Conservation (phyloP, 1,140 invertebrate genomes). For the Gerris buenoi region DNA sequence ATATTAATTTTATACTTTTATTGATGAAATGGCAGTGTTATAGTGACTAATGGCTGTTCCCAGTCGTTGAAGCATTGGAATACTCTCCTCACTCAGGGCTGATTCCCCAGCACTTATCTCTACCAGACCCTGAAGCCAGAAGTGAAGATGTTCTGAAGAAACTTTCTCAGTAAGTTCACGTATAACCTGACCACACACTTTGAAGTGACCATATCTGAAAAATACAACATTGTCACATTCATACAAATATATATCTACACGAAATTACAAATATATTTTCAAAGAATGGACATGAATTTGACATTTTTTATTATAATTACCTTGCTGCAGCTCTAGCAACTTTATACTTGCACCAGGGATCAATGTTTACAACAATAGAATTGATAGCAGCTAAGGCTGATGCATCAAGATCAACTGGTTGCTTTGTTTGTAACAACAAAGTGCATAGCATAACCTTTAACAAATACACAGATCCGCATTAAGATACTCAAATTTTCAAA, state of each 20-base stretch:
- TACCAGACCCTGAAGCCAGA: conserved; percentile 69
- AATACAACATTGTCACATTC: too few relatives aligned
- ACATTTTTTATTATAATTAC: too few relatives aligned
- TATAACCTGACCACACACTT: conserved; percentile 50
- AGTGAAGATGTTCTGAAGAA: conserved; percentile 76
- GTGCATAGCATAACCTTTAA: conserved; percentile 55
- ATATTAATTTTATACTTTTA: conserved; percentile 56
- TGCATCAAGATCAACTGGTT: conserved; percentile 39
- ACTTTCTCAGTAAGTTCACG: conserved; percentile 52
- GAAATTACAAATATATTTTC: too few relatives aligned
- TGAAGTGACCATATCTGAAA: conserved; percentile 72
- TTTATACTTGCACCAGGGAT: conserved; percentile 72
- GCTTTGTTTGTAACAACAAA: conserved; percentile 58
- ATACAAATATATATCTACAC: too few relatives aligned
- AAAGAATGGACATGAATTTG: too few relatives aligned
- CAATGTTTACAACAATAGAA: conserved; percentile 39
- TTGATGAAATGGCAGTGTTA: conserved; percentile 46
- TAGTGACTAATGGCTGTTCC: conserved; percentile 43
- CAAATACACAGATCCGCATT: too few relatives aligned
- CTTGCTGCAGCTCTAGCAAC: conserved; percentile 70
- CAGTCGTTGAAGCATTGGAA: conserved; percentile 38
- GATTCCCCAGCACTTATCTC: conserved; percentile 39
- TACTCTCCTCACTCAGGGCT: conserved; percentile 21
- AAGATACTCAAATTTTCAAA: too few relatives aligned
- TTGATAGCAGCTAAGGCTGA: conserved; percentile 41